Base-by-base conservation (phyloP, 2,888 invertebrate species). In the Apamea anceps region DNA sequence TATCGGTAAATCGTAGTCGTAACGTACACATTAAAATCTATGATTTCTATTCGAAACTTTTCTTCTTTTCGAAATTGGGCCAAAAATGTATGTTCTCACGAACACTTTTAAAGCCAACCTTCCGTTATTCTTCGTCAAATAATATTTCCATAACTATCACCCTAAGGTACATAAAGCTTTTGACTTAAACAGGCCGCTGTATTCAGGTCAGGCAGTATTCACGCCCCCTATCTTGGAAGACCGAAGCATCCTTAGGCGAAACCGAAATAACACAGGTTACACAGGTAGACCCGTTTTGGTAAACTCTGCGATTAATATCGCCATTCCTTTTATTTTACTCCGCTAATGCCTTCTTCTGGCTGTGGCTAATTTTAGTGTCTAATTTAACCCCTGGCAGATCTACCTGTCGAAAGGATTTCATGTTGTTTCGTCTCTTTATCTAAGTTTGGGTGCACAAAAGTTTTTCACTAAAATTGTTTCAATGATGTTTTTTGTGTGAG, bases 191-290 rank as follows among this genome's bases (percentile, higher is more conserved):
- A 78, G 77, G 62, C 72, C 71, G 75, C 72, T 15, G 57, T 82
- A 89, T 88, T 87, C 84, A 82, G 71, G 77, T 81, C 89, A 89
- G 87, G 84, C 78, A 78, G 21, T 76, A 74, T 74, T 51, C 57
- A 80, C 81, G 76, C 85, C 84, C 83, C 72, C 75, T 80, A 90
- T 90, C 90, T 79, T 68, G 79, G 89, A 90, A 88, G n/a, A 63
- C 80, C 68, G 32, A 60, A 18, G 51, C 72, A 74, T 76, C 81
- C 82, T 85, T 68, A 78, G 74, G 67, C 81, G 68, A 82, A 68
- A 71, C 57, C 74, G 66, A 81, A 80, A 82, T 75, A 78, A 77
- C 75, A 76, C 83, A 83, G 84, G 82, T 75, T 85, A 32, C 57
- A 66, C 82, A 88, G 86, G 88, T 85, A 89, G 80, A 80, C 62